Conservation (phyloP, 1,140 invertebrate species). For the Procambarus clarkii region DNA sequence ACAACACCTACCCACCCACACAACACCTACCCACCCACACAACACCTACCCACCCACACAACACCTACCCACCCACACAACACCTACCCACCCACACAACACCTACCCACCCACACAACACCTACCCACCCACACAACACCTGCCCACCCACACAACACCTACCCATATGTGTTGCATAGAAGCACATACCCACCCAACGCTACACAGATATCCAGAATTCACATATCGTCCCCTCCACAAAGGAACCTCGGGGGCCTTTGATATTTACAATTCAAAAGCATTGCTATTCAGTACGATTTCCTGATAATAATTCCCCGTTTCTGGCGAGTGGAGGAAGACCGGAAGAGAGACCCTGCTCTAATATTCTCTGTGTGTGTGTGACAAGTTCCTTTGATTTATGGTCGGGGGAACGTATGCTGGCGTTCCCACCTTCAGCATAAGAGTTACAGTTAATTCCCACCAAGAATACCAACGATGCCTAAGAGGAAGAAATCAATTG, state of each 20-base stretch:
- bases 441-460: slow-evolving; percentile 37
- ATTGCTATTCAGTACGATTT: slow-evolving; percentile 39
- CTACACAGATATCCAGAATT: slow-evolving; percentile 16
- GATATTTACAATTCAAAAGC: slow-evolving; percentile 32
- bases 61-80: no score
- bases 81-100: no score
- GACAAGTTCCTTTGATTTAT: slow-evolving; percentile 46
- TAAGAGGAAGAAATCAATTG: not conserved
- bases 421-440: slow-evolving; percentile 27
- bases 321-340: not conserved
- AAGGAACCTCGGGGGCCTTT: slow-evolving; percentile 17
- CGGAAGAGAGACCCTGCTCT: slow-evolving; percentile 11
- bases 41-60: no score
- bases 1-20: no score
- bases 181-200: no score
- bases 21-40: no score
- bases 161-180: no score
- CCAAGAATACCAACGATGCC: slow-evolving; percentile 31
- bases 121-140: no score
- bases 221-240: not conserved
- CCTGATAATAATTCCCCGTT: slow-evolving; percentile 29
- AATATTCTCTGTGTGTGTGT: slow-evolving; percentile 50
- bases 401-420: not conserved
- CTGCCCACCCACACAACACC: no score
- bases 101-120: no score